Conservation (phyloP, 2,888 invertebrate species). For the Aelia acuminata region DNA sequence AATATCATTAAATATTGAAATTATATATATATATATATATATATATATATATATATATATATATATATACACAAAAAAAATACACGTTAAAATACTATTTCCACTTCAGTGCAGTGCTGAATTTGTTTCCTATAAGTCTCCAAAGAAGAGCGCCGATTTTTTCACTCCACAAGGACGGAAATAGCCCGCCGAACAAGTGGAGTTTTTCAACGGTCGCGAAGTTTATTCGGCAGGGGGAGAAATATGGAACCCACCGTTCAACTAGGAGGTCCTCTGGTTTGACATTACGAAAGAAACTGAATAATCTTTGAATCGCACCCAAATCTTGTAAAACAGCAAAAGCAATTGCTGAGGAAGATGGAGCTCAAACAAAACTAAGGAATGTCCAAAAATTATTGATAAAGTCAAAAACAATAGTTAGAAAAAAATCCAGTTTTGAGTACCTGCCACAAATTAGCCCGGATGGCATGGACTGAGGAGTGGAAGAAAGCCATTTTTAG, state of each 20-base stretch:
- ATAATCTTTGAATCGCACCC: too few relatives aligned
- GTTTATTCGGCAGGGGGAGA: background rate
- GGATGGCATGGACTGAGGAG: too few relatives aligned
- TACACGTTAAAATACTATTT: background rate
- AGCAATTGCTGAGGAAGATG: background rate
- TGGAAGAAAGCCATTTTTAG: background rate
- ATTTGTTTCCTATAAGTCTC: background rate
- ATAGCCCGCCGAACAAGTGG: background rate
- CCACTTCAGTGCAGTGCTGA: background rate
- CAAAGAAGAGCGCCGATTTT: background rate
- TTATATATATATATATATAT: background rate
- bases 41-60: background rate
- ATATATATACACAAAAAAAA: background rate
- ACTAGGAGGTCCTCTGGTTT: background rate
- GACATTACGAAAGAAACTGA: too few relatives aligned
- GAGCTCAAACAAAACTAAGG: background rate
- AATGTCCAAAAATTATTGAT: background rate
- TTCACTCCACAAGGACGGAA: background rate
- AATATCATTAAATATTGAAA: background rate
- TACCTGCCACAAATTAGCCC: too few relatives aligned
- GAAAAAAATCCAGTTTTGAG: too few relatives aligned
- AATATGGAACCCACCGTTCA: background rate
- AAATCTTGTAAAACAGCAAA: too few relatives aligned
- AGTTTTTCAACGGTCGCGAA: background rate
- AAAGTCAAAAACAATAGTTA: too few relatives aligned